Percentiles rank a stretch among this genome's conserved stretches.
phyloP scores from a whole-genome alignment of 2,113 vertebrate species.

The Nibea coibor region DNA sequence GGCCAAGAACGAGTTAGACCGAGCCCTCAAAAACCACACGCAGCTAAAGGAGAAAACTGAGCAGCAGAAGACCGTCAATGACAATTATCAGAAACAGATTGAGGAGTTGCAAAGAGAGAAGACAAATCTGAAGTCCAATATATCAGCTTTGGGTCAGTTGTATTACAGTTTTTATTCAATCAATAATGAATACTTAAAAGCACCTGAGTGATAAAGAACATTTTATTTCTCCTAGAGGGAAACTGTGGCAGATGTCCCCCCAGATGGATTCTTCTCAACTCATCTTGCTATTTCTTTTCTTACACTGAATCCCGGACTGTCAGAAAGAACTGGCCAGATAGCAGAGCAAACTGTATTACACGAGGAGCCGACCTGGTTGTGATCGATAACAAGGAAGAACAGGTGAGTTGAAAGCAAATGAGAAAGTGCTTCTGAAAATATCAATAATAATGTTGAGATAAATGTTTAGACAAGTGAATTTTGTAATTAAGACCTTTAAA shows the following conservation, averaged over 20 bases:
- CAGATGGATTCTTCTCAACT: slow-evolving; percentile 42
- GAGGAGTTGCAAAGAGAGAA: slow-evolving; percentile 47
- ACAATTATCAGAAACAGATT: slow-evolving; percentile 38
- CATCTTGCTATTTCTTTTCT: slow-evolving; percentile 70
- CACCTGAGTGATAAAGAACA: not conserved
- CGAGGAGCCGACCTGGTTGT: slow-evolving; percentile 55
- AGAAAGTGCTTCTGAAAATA: not conserved
- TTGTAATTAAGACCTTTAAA: not conserved
- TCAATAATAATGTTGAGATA: not conserved
- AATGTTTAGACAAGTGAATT: not conserved
- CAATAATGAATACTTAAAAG: not conserved
- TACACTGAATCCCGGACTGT: not conserved
- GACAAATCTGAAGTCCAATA: slow-evolving; percentile 32
- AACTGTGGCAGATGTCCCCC: slow-evolving; percentile 56
- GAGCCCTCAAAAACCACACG: not conserved
- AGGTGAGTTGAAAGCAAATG: slow-evolving; percentile 38
- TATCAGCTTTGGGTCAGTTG: slow-evolving; percentile 30
- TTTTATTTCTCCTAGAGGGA: slow-evolving; percentile 40
- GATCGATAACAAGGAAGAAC: slow-evolving; percentile 52
- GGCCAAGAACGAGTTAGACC: slow-evolving; percentile 29
- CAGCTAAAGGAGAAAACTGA: slow-evolving; percentile 38
- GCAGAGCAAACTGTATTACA: slow-evolving; percentile 59
- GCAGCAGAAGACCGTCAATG: slow-evolving; percentile 21
- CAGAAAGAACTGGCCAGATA: slow-evolving; percentile 65
- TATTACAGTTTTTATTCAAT: not conserved